A percentile compares a stretch with the other conserved stretches of the same genome.
phyloP scores from a whole-genome alignment of 2,888 invertebrate species.

The Rhamphomyia laevipes region DNA sequence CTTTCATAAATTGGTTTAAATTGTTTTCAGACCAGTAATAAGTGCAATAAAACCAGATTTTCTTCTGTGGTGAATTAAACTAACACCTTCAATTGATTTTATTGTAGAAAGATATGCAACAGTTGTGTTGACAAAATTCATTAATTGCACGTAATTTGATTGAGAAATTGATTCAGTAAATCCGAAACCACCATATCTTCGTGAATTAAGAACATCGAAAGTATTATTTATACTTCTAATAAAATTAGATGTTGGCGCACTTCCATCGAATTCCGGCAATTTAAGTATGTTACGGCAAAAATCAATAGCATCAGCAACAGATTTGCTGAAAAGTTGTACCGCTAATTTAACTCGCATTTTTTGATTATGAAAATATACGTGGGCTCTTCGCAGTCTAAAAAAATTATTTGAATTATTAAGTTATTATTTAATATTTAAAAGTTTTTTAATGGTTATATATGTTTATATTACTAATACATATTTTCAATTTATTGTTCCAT shows the following conservation, averaged over 20 bases:
- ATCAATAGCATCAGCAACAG: constrained; percentile 18
- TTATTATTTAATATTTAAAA: too few species aligned
- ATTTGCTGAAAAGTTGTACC: constrained; percentile 15
- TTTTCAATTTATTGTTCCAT: background rate
- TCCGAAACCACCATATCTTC: constrained; percentile 5
- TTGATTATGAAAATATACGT: constrained; percentile 4
- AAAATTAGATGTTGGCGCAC: constrained; percentile 16
- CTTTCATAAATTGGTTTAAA: background rate
- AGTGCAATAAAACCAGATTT: constrained; percentile 12
- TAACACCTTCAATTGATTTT: too few species aligned
- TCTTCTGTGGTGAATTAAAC: too few species aligned
- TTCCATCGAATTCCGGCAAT: constrained; percentile 15
- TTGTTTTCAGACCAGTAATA: constrained; percentile 8
- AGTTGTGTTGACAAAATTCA: too few species aligned
- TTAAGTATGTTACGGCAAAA: constrained; percentile 15
- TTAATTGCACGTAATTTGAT: constrained; percentile 10
- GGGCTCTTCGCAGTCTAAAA: background rate
- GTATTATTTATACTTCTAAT: constrained; percentile 15
- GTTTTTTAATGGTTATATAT: background rate
- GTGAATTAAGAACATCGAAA: constrained; percentile 20
- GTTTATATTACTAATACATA: background rate
- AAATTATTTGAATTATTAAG: too few species aligned
- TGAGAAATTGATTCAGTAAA: too few species aligned
- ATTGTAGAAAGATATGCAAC: too few species aligned
- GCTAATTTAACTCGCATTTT: constrained; percentile 9